Evolutionary conservation across 2,888 invertebrate genomes (phyloP).

Genomic region (Diarsia rubi): DNA sequence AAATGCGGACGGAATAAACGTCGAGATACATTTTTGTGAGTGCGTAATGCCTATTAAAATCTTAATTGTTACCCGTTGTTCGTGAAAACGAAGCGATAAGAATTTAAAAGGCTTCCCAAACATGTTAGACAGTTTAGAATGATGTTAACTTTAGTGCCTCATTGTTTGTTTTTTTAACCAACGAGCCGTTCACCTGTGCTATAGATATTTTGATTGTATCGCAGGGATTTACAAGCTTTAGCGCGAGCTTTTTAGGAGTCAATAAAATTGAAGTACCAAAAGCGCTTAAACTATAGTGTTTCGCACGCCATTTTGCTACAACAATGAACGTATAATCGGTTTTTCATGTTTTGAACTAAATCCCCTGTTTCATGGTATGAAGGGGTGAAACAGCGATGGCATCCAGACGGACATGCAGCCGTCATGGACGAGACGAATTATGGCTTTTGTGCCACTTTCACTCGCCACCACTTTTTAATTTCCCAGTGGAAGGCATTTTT

Average conservation of each 20-base stretch:
- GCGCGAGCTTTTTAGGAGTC: constrained; percentile 82
- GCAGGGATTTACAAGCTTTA: constrained; percentile 75
- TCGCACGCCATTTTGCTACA: constrained; percentile 78
- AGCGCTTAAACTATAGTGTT: constrained; percentile 79
- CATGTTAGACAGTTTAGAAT: constrained; percentile 23
- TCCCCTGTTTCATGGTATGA: constrained; percentile 78
- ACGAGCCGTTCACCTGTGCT: constrained; percentile 48
- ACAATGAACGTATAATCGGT: constrained; percentile 85
- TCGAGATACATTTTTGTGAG: constrained; percentile 52
- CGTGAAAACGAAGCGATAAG: constrained; percentile 38
- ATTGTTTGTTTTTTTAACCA: constrained; percentile 45
- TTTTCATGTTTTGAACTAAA: constrained; percentile 86
- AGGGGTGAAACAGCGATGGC: constrained; percentile 69
- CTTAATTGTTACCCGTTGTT: constrained; percentile 51
- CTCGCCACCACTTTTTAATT: constrained; percentile 86
- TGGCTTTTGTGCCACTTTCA: constrained; percentile 88
- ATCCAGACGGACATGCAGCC: constrained; percentile 79
- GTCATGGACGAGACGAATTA: constrained; percentile 87
- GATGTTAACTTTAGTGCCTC: constrained; percentile 35
- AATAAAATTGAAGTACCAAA: constrained; percentile 83
- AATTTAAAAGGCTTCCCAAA: constrained; percentile 37
- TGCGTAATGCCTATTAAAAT: constrained; percentile 60
- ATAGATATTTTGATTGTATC: constrained; percentile 70
- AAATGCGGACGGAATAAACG: constrained; percentile 65
- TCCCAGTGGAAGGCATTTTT: constrained; percentile 85